Evolutionary conservation across 2,797 vertebrate species (phyloP), one percentile per base, ranked within the genome.

Genomic region (Prionace glauca): DNA sequence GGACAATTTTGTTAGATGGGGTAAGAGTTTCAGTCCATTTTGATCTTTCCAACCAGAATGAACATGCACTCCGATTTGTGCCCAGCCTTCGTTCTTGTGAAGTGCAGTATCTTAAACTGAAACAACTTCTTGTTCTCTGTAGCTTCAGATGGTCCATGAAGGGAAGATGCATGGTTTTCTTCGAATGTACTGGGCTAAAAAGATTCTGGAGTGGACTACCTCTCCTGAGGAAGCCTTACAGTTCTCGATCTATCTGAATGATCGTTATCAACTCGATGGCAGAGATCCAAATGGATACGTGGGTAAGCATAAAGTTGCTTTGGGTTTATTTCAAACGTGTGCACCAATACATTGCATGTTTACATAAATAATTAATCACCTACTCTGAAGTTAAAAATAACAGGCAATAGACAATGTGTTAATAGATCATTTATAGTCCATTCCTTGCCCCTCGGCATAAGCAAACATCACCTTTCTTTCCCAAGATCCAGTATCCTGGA

Each of bases 121-220:
- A 91, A 91, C 14, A 91, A 91, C 14, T 32, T 88, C 7, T 74
- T 50, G 77, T 95, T 60, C 71, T 50, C 88, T 8, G 95, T 96
- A 98, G 98, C 96, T 97, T 95, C 98, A 99, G 96, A 97, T 99
- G 98, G 96, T 98, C 26, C 96, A 0, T 0, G 98, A 99, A 96
- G 99, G 98, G 88, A 99, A 99, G 97, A 99, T 98, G 98, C 98
- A 99, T 0, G 98, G 98, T 14, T 99, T 98, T 97, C 50, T 99
- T 96, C 97, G 98, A 92, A 99, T 99, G 99, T 99, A 99, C 97
- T 99, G 98, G 98, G 99, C 99, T 96, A 99, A 99, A 96, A 99
- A 99, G 97, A 99, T 99, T 95, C 97, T 99, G 96, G 98, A 99
- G 97, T 99, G 99, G 98, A 99, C 98, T 0, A 95, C 1, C 0